Evolutionary conservation across 2,113 vertebrate genomes (phyloP), one percentile per base, ranked within the genome.

Genomic region (Nestor notabilis): DNA sequence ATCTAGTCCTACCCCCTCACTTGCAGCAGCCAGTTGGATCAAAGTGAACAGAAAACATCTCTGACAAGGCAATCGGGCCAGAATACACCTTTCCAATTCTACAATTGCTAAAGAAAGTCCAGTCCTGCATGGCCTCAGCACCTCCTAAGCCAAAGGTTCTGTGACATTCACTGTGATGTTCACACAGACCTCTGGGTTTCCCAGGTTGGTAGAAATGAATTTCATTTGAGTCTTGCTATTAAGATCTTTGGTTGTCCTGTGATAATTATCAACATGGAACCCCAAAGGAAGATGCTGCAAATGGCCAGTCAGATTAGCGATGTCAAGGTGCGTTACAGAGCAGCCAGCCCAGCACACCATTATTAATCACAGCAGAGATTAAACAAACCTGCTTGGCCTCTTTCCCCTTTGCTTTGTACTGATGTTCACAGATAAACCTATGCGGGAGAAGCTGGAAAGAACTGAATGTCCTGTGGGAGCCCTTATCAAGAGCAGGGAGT

Each of bases 381-480:
- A 80, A 91, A 93, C 86, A 95, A 97, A 96, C 95, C 97, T 97
- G 93, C 86, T 85, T 39, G 8, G 89, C 96, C 96, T 95, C 96
- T 94, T 96, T 95, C 81, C 71, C 88, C 91, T 93, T 28, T 78
- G 94, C 95, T 94, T 95, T 95, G 93, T 50, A 29, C 93, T 79
- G 93, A 96, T 96, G 89, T 37, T 79, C 90, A 71, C 83, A 94
- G 95, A 97, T 97, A 96, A 97, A 93, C 58, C 39, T n/a, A 7
- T 63, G 60, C 4, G 0, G 87, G 88, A 96, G 93, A 96, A 93
- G 89, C 87, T 96, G 96, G 81, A 91, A 94, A 96, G 96, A 81
- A 97, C 95, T 94, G 78, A 82, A 93, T 55, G 96, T 97, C 94
- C 95, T 89, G 71, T 91, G 95, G 95, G 93, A 96, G 64, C 88